Conservation (phyloP, 2,113 vertebrate genomes). For the Ifrita kowaldi region DNA sequence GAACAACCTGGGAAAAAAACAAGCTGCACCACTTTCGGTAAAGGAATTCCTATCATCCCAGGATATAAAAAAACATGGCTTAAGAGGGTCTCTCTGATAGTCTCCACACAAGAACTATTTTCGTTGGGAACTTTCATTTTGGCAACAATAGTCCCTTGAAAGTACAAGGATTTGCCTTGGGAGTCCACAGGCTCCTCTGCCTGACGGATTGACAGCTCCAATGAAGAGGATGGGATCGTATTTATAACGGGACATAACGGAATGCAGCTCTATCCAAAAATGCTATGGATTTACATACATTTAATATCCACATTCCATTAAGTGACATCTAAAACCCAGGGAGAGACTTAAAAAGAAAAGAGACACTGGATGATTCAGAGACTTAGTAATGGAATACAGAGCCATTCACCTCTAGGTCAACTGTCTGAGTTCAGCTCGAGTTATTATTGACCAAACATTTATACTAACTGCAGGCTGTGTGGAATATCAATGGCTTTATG, state of each 20-base stretch:
- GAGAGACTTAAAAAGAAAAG: conserved; percentile 12
- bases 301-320: conserved; percentile 42
- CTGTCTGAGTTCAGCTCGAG: conserved; percentile 33
- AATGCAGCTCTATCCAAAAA: conserved; percentile 36
- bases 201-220: conserved; percentile 10
- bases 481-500: conserved; percentile 55
- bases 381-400: conserved; percentile 38
- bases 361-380: not conserved
- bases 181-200: not conserved
- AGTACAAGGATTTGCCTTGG: not conserved
- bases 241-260: conserved; percentile 35
- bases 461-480: conserved; percentile 53
- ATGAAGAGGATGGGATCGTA: conserved; percentile 13
- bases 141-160: conserved; percentile 3
- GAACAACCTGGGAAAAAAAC: not conserved
- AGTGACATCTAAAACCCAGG: conserved; percentile 33
- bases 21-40: not conserved
- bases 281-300: conserved; percentile 46
- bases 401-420: conserved; percentile 59
- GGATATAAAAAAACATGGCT: conserved; percentile 20
- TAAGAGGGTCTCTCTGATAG: not conserved
- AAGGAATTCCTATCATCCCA: conserved; percentile 4
- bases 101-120: not conserved
- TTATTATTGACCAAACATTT: conserved; percentile 68
- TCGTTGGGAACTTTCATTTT: conserved; percentile 14